Base-by-base conservation (phyloP, 2,797 vertebrate genomes). In the Coluber constrictor region DNA sequence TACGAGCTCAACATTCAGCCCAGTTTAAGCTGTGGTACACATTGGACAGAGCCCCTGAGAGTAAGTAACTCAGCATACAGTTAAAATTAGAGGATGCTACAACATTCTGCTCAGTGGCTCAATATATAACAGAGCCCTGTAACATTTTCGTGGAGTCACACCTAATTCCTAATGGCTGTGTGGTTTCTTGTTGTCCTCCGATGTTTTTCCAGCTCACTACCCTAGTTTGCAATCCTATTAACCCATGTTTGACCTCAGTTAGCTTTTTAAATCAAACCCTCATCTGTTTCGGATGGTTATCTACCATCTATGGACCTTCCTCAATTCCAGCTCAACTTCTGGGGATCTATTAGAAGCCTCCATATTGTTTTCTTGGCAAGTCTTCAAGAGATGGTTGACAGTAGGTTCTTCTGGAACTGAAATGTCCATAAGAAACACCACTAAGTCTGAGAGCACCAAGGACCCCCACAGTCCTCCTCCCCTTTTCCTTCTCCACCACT, bases 21-120 rank as follows among this genome's bases (percentile, higher is more conserved):
- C 98, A 98, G n/a, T 99, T 99, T 93, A 99, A 99, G 95, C 98
- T 99, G 93, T 99, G 99, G 99, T 99, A 98, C 97, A 99, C 99
- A 0, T 66, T 99, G 94, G 99, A 99, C 97, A 97, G 66, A 37
- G 98, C 98, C 0, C 98, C 99, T 4, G 98, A 98, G 1, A 96
- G 99, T 99, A 96, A 98, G 98, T 0, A 2, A 7, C 87, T 97
- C 98, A 99, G 97, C 23, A 43, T 6, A 0, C 5, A 3, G 10
- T 4, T 86, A 29, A 4, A 16, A 43, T 79, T 43, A 23, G 32
- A 88, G 6, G 55, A 37, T 25, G 12, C 20, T 43, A 13, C 12
- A 55, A 32, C 10, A 0, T 66, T 32, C 16, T 13, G 5, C 63
- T 63, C n/a, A 18, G n/a, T 12, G 51, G 29, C 89, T 70, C 47